Conservation (phyloP, 2,113 vertebrate genomes). For the Pelmatolapia mariae region DNA sequence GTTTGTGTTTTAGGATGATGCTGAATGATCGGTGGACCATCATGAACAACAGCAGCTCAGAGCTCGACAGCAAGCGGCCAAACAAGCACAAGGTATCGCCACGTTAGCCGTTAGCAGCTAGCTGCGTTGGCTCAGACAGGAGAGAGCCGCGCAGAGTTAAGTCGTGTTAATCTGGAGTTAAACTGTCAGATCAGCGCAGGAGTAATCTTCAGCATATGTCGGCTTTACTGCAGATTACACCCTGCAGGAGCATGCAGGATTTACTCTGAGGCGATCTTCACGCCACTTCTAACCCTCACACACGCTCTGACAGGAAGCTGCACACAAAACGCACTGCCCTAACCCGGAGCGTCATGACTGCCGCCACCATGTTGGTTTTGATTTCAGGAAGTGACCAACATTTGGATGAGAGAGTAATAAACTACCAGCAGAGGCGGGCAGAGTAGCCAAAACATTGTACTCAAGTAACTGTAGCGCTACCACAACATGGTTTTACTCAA, state of each 20-base stretch:
- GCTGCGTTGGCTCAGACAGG: not conserved
- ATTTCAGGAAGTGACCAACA: not conserved
- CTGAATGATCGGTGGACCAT: constrained; percentile 53
- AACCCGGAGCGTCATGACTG: not conserved
- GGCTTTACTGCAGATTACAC: not conserved
- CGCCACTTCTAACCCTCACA: not conserved
- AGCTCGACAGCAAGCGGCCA: constrained; percentile 29
- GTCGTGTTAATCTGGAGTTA: constrained; percentile 37
- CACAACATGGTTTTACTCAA: not conserved
- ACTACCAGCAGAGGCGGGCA: not conserved
- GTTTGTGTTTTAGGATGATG: constrained; percentile 43
- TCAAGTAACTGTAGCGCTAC: not conserved
- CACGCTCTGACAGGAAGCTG: not conserved
- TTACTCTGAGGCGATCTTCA: not conserved
- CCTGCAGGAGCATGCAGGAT: not conserved
- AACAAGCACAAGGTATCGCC: constrained; percentile 9
- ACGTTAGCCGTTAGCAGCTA: not conserved
- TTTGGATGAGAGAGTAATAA: not conserved
- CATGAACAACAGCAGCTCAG: constrained; percentile 61
- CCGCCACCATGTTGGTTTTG: not conserved
- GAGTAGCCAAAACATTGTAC: not conserved
- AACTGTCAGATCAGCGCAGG: constrained; percentile 8
- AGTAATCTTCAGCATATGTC: constrained; percentile 46
- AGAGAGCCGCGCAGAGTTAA: not conserved
- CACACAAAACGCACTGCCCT: not conserved